Evolutionary conservation across 1,140 invertebrate genomes (phyloP), one percentile per base, ranked within the genome.

Genomic region (Nephila pilipes): DNA sequence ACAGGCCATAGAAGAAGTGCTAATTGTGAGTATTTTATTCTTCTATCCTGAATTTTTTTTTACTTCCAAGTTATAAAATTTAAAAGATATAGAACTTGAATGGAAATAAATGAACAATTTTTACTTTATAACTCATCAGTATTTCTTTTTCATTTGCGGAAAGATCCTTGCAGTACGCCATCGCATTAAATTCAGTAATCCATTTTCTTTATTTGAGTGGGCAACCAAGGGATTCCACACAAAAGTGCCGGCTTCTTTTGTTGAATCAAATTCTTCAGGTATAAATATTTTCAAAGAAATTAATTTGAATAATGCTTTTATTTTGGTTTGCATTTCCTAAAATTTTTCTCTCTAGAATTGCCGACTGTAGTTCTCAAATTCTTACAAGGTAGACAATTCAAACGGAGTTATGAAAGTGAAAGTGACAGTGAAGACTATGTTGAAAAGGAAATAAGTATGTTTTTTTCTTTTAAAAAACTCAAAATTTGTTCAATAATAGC

Each of bases 161-260:
- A 36, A 81, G 79, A 25, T 81, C 36, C n/a, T n/a, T 5, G 79
- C 79, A 16, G 32, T 1, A 18, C 79, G 46, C 22, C 36, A 6
- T 22, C 16, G n/a, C 22, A 54, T 81, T n/a, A 36, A 38, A 12
- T 5, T 36, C n/a, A 81, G 20, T 20, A 36, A 81, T 46, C 46
- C n/a, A 5, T 36, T 18, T 81, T 81, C 79, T 18, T 81, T 81
- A 81, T 81, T 81, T 22, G 46, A 81, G 16, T 81, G 79, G 79
- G 79, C 79, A 1, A 81, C 46, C 5, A 18, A 36, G 10, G 79
- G 36, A 0, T 81, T 81, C 18, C n/a, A 81, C 20, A 36, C 32
- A 65, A 65, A 65, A n/a, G 5, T 65, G 63, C 25, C n/a, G 12
- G 1, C 25, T 25, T 25, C 63, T 25, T 65, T 12, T 29, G 63